A percentile compares a stretch with the other conserved stretches of the same genome.
phyloP scores from a whole-genome alignment of 2,888 invertebrate species.

The Gastrophysa polygoni region DNA sequence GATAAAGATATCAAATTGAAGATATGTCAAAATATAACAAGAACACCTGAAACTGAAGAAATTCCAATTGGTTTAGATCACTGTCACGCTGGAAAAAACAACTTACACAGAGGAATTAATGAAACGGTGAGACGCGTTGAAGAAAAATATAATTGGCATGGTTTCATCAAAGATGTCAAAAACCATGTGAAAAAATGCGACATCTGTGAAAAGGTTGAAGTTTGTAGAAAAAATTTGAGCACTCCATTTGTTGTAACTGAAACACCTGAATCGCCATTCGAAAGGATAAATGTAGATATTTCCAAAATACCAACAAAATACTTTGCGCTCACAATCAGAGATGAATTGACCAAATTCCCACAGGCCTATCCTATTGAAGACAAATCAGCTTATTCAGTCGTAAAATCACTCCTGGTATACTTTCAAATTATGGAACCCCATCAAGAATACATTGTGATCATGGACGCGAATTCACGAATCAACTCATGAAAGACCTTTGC shows the following conservation, averaged over 20 bases:
- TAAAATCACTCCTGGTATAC: neutral
- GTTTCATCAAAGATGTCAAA: constrained; percentile 16
- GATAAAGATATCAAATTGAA: constrained; percentile 10
- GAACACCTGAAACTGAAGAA: neutral
- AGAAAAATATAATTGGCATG: constrained; percentile 28
- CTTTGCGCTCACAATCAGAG: constrained; percentile 7
- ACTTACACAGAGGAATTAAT: constrained; percentile 23
- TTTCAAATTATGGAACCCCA: constrained; percentile 8
- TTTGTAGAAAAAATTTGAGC: neutral
- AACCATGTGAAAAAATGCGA: constrained; percentile 4
- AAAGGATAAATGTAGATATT: constrained; percentile 4
- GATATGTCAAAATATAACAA: constrained; percentile 7
- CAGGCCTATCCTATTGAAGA: neutral
- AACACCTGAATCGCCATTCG: constrained; percentile 15
- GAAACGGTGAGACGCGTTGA: constrained; percentile 23
- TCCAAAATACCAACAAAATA: constrained; percentile 12
- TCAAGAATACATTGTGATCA: neutral
- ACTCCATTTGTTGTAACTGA: constrained; percentile 8
- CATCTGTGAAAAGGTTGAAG: neutral
- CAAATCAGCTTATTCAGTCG: neutral
- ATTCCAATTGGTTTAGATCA: constrained; percentile 12
- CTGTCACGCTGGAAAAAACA: constrained; percentile 20
- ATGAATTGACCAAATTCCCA: constrained; percentile 16
- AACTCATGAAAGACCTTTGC: constrained; percentile 14
- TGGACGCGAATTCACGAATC: neutral